Percentiles rank a stretch among this genome's conserved stretches.
Evolutionary conservation across 2,113 vertebrate species (phyloP).

Genomic region (Tragelaphus buxtoni): DNA sequence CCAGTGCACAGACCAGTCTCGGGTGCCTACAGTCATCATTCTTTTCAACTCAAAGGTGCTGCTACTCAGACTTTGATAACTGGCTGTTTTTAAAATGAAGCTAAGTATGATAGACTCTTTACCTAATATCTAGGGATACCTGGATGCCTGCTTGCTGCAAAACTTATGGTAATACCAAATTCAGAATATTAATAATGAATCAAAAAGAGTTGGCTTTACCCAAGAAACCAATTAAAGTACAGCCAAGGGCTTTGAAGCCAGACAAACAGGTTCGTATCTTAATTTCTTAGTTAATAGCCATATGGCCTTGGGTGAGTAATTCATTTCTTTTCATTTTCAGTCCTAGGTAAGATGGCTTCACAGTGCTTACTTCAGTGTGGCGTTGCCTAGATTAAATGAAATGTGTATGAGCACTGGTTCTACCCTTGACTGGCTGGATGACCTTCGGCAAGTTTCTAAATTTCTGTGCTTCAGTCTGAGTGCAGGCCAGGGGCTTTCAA

Average conservation of each 20-base stretch:
- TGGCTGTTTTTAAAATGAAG: neutral
- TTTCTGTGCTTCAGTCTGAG: neutral
- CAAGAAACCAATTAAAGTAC: neutral
- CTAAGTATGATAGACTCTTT: neutral
- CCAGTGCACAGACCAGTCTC: neutral
- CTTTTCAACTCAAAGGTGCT: neutral
- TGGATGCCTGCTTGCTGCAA: neutral
- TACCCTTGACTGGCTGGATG: neutral
- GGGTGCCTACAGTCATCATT: neutral
- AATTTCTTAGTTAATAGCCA: neutral
- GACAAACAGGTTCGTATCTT: neutral
- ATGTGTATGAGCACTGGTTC: neutral
- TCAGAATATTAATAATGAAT: slow-evolving; percentile 1
- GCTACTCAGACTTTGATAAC: neutral
- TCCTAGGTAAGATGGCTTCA: neutral
- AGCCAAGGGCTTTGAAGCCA: neutral
- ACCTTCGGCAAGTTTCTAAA: neutral
- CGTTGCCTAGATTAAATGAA: neutral
- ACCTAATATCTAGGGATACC: neutral
- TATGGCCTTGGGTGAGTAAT: neutral
- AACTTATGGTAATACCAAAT: neutral
- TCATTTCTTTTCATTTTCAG: neutral
- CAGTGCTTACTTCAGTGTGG: neutral
- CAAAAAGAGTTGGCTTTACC: neutral
- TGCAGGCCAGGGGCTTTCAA: neutral